Evolutionary conservation across 2,113 vertebrate genomes (phyloP).

Genomic region (Nematolebias whitei): DNA sequence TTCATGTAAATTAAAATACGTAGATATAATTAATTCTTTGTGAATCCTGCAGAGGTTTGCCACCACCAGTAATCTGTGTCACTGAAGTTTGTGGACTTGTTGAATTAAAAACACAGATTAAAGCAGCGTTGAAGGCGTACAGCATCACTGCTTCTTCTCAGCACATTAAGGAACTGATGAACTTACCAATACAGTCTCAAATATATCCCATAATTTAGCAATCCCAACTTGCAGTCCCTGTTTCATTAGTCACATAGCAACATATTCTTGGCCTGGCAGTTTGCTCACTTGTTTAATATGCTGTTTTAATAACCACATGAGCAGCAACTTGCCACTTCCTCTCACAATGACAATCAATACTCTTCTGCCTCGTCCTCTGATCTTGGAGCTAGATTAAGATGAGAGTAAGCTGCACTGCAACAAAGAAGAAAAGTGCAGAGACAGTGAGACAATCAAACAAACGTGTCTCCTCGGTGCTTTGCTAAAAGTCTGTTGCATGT

Average conservation of each 20-base stretch:
- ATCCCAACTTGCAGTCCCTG: constrained; percentile 21
- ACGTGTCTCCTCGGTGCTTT: constrained; percentile 20
- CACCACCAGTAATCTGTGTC: neutral
- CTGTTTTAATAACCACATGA: constrained; percentile 37
- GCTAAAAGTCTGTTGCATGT: constrained; percentile 12
- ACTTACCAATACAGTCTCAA: neutral
- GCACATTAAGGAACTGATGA: constrained; percentile 27
- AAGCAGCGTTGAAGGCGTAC: neutral
- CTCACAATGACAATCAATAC: constrained; percentile 24
- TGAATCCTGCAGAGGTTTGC: neutral
- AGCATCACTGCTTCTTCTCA: constrained; percentile 16
- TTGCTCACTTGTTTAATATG: constrained; percentile 45
- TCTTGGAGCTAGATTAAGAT: constrained; percentile 3
- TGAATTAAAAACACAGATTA: constrained; percentile 1
- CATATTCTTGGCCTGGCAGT: constrained; percentile 22
- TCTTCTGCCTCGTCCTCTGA: constrained; percentile 24
- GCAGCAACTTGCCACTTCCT: constrained; percentile 38
- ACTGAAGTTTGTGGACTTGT: neutral
- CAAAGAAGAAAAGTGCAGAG: neutral
- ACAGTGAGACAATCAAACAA: constrained; percentile 22
- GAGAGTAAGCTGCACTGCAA: constrained; percentile 7
- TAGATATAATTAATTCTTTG: neutral
- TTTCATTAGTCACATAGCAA: constrained; percentile 9
- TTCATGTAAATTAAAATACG: neutral
- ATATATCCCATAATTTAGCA: constrained; percentile 20